Conservation (phyloP, 2,113 vertebrate genomes). For the Apteryx mantelli region DNA sequence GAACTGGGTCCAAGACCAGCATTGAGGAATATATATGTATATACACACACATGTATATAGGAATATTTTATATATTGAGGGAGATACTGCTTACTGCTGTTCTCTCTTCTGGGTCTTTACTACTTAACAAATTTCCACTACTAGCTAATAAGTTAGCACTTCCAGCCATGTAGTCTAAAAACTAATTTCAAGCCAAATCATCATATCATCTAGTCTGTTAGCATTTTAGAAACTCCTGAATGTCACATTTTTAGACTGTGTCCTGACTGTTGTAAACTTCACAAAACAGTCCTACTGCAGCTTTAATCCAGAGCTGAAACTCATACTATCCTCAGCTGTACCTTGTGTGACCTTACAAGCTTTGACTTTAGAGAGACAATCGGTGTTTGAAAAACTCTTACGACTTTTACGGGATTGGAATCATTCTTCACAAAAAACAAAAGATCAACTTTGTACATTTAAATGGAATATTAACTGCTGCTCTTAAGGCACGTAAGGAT, state of each 20-base stretch:
- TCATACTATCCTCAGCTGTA: neutral
- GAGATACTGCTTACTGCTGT: neutral
- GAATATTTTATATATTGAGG: neutral
- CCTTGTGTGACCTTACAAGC: neutral
- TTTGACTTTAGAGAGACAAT: neutral
- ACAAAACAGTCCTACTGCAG: no score
- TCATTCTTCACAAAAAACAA: fast-evolving
- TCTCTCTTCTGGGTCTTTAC: neutral
- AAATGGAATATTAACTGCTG: neutral
- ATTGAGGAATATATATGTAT: neutral
- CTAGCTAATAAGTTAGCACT: neutral
- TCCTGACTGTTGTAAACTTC: neutral
- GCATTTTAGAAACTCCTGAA: neutral
- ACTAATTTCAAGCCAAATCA: neutral
- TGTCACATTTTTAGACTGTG: neutral
- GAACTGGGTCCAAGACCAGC: neutral
- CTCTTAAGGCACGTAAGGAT: neutral
- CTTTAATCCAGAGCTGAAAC: neutral
- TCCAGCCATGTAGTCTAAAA: neutral
- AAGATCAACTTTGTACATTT: neutral
- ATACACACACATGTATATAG: neutral
- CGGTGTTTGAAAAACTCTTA: neutral
- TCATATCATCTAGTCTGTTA: neutral
- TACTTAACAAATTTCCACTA: neutral
- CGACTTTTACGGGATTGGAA: neutral